Base-by-base conservation (phyloP, 2,797 vertebrate genomes). In the Enteromius radiatus region DNA sequence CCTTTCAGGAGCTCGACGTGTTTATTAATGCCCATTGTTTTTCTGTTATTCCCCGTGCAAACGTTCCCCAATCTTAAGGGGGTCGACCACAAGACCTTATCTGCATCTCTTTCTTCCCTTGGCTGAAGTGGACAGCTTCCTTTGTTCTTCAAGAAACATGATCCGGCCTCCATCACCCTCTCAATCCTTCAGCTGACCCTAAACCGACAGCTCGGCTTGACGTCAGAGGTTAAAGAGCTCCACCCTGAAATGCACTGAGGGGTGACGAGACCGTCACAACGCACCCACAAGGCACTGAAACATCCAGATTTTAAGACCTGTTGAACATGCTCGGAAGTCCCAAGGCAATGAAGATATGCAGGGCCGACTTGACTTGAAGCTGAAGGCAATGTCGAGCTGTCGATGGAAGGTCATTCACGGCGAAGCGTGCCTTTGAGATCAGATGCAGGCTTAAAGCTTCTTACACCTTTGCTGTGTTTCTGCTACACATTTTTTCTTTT, bases 81-180 rank as follows among this genome's bases (percentile, higher is more conserved):
- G 28, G 65, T 56, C 9, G 33, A 19, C 5, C 31, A n/a, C 4
- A 3, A 65, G 59, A 54, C 52, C 41, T 65, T 21, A 52, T 23
- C 33, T 78, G 7, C 23, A 15, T 38, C 56, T 21, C 54, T 76
- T 69, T 14, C 61, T 77, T 68, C 38, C 15, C 52, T 52, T 80
- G 73, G 67, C 80, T 83, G 80, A 77, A 70, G 80, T 69, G 63
- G 64, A 63, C 76, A 59, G 36, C 41, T 63, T 43, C 28, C 26
- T 82, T 82, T 85, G 71, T 82, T 82, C 65, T 14, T 64, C 21
- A 38, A 47, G 70, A 81, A 75, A 81, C 59, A 5, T 41, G 68
- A 85, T 82, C 38, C 61, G 19, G 19, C 59, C 61, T 67, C 76
- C 38, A 26, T 67, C 68, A 76, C 54, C 64, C 49, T 69, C 43